A percentile compares a stretch with the other conserved stretches of the same genome.
Evolutionary conservation across 2,888 invertebrate species (phyloP).

Genomic region (Adineta ricciae): DNA sequence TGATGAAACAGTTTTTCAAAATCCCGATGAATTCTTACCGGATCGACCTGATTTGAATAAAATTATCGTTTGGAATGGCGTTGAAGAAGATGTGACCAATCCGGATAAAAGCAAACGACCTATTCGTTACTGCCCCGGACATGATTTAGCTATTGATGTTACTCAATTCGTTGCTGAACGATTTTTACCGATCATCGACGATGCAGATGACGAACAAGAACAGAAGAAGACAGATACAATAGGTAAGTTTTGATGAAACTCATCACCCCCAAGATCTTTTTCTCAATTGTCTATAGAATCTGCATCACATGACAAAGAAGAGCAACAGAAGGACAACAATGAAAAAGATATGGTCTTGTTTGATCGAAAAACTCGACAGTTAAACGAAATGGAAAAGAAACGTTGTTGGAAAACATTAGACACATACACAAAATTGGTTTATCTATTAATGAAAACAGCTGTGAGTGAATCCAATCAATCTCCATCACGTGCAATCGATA

Average conservation of each 20-base stretch:
- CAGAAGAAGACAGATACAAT: too few relatives aligned
- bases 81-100: not conserved
- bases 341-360: not conserved
- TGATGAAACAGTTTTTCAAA: not conserved
- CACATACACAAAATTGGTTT: not conserved
- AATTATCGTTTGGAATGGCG: constrained; percentile 5
- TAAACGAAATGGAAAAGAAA: not conserved
- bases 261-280: too few relatives aligned
- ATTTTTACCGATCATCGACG: not conserved
- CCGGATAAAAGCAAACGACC: not conserved
- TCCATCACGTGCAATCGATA: constrained; percentile 6
- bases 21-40: not conserved
- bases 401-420: not conserved
- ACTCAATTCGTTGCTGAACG: not conserved
- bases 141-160: not conserved
- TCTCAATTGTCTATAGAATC: too few relatives aligned
- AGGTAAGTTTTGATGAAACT: too few relatives aligned
- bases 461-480: not conserved
- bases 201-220: not conserved
- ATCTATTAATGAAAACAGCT: not conserved
- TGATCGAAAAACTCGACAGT: not conserved
- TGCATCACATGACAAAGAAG: too few relatives aligned
- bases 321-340: not conserved
- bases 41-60: not conserved
- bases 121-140: not conserved